Base-by-base conservation (phyloP, 2,113 vertebrate genomes). In the Columbina picui region DNA sequence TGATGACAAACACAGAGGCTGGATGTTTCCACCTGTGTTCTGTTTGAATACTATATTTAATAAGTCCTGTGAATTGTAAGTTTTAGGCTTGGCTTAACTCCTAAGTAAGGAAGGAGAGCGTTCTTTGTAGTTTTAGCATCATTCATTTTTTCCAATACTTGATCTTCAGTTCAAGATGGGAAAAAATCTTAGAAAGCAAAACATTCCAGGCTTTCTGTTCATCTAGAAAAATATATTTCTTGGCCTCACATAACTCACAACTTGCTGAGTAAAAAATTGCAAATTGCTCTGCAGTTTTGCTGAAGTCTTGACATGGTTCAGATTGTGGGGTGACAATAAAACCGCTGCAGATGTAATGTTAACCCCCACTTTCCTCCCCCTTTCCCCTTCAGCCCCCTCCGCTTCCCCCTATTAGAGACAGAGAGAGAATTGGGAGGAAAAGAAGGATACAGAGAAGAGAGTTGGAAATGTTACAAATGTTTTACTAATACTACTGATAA, bases 201-300 rank as follows among this genome's bases (percentile, higher is more conserved):
- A 91, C 90, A 83, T 95, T 94, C 77, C 55, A 52, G 61, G 34
- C 39, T 20, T 93, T 73, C 60, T 89, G 1, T 93, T 95, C 88
- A 95, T 94, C 61, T 77, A 84, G 71, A 81, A 93, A 96, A 96
- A 94, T 73, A 55, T 93, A 4, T 91, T 91, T 82, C 68, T 97
- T 94, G 91, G 86, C 86, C 26, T 84, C 12, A 41, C 49, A 69
- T 95, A 84, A 78, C 34, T 78, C 91, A 45, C 59, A 84, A 12
- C 45, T 65, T 50, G 25, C 45, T 64, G 83, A 25, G 32, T 71
- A 20, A 94, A 94, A 87, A 73, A 45, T 41, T 22, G 43, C 23
- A 52, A 78, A 56, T 92, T 84, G 41, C 83, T 60, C 27, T 32
- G 45, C 57, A 63, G 2, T 85, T 94, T 73, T 92, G 61, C 63